Base-by-base conservation (phyloP, 2,113 vertebrate genomes). In the Aegotheles bennettii region DNA sequence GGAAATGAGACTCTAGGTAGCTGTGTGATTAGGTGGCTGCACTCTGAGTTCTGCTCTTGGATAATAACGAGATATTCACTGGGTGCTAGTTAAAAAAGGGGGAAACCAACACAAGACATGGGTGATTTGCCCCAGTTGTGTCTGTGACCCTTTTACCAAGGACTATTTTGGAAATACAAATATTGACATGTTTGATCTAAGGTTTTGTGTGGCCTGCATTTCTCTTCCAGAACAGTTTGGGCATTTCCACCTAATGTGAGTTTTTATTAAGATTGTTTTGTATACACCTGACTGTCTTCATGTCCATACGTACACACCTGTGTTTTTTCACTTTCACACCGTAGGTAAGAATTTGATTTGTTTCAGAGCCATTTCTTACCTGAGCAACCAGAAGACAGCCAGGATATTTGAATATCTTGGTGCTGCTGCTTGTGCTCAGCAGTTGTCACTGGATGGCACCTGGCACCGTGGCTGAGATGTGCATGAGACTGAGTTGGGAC, bases 281-380 rank as follows among this genome's bases (percentile, higher is more conserved):
- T 43, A 5, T 43, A 11, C 17, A 24, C 68, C 20, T 88, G 45
- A 54, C 31, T 25, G 9, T 40, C 21, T 45, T 9, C 54, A 9
- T 18, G 8, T 77, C 7, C 18, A 13, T 31, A 7, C 12, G 10
- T 9, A 43, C 2, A 12, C 3, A 5, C 7, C 5, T 17, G 7
- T 50, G 60, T 6, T 68, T 84, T 95, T 84, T 81, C 29, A 45
- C 57, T 92, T 67, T 16, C 38, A 40, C 31, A 3, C 6, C 36
- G 17, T 21, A 16, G 43, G 31, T 51, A n/a, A 81, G 19, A 38
- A 51, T 45, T 68, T 13, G 33, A 3, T 24, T 68, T 40, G 76
- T 83, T 79, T 69, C 20, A 14, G 26, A 40, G 15, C 42, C 50
- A 12, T 71, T 82, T 87, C 50, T 83, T 45, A 10, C 51, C 51